A percentile compares a stretch with the other conserved stretches of the same genome.
Evolutionary conservation across 2,888 invertebrate species (phyloP).

Genomic region (Amaurobius ferox): DNA sequence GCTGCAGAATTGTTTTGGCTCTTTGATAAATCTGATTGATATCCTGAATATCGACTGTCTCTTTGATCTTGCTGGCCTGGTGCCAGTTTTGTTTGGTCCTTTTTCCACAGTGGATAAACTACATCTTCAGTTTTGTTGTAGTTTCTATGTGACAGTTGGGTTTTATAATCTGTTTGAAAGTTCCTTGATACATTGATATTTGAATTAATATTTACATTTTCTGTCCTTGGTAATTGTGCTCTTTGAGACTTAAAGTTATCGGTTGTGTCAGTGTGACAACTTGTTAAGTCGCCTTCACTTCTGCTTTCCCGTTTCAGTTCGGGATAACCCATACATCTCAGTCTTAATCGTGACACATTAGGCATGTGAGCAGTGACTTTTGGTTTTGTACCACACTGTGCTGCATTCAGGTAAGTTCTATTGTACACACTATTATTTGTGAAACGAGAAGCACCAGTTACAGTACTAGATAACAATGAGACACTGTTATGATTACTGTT

Average conservation of each 20-base stretch:
- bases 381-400: conserved; percentile 49
- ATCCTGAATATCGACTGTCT: conserved; percentile 24
- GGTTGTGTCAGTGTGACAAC: conserved; percentile 51
- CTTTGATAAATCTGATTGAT: conserved; percentile 32
- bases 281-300: conserved; percentile 67
- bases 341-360: conserved; percentile 49
- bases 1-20: conserved; percentile 17
- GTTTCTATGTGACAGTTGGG: neutral
- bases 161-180: conserved; percentile 2
- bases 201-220: neutral
- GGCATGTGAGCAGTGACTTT: conserved; percentile 19
- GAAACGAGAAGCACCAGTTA: conserved; percentile 36
- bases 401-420: conserved; percentile 19
- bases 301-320: conserved; percentile 63
- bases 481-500: conserved; percentile 61
- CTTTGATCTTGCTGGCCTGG: conserved; percentile 13
- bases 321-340: conserved; percentile 39
- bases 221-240: neutral
- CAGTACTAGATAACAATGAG: conserved; percentile 50
- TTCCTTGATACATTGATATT: neutral
- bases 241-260: neutral
- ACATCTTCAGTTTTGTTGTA: neutral
- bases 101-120: conserved; percentile 35
- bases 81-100: neutral
- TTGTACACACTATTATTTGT: conserved; percentile 36